Evolutionary conservation across 2,888 invertebrate genomes (phyloP), one percentile per base, ranked within the genome.

Genomic region (Drosophila gaucha): DNA sequence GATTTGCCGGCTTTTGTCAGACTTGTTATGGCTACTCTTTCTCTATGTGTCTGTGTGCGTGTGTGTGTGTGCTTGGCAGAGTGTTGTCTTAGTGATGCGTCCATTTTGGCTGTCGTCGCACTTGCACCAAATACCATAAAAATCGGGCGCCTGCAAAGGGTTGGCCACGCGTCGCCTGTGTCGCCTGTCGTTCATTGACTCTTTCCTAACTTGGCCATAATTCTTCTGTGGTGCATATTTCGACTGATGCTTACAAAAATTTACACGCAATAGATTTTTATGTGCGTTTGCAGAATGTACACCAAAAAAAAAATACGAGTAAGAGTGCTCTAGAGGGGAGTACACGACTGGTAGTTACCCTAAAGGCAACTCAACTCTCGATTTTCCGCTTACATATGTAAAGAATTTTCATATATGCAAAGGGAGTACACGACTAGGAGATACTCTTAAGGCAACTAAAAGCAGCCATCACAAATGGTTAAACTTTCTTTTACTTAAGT

Each of bases 231-330:
- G 72, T 69, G 69, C 65, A 78, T 72, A 71, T 68, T 74, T 65
- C 58, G 66, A 62, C 39, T 50, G 67, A 56, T 78, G 58, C 69
- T 59, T 43, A 63, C 65, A 82, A 56, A 47, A 79, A 77, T 89
- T 88, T 89, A 86, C 89, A 89, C 89, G 82, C 88, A 80, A 89
- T 89, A 84, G 82, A 89, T 82, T 89, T 89, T 89, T 87, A 89
- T 89, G 86, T 72, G 59, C 77, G 20, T 54, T 66, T 74, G 47
- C 86, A 79, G 64, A 64, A 55, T 66, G 56, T 62, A 33, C 72
- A 54, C 49, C 38, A 41, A 41, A 52, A 50, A 67, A 67, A 46
- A 70, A 54, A 2, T 38, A n/a, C 6, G 6, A 12, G 5, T 1
- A 3, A 4, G 9, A 8, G 9, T n/a, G 18, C 10, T 6, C 5